Evolutionary conservation across 2,888 invertebrate species (phyloP).

Genomic region (Eretmocerus hayati): DNA sequence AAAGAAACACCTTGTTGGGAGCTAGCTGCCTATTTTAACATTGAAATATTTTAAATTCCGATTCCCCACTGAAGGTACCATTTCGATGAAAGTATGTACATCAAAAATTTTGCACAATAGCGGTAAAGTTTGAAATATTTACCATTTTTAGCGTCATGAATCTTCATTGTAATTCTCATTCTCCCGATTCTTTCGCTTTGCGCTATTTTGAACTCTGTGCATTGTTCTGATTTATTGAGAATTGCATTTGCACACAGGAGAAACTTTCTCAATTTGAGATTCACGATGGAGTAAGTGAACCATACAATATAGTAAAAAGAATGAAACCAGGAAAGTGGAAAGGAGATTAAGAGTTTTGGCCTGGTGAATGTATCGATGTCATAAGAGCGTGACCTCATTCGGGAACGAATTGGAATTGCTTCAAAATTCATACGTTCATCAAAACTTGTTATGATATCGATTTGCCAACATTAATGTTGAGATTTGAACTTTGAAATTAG

Average conservation of each 20-base stretch:
- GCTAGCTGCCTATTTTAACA: no score
- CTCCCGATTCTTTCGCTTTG: not conserved
- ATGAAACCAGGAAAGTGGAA: not conserved
- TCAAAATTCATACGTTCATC: no score
- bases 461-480: no score
- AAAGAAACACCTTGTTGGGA: no score
- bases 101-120: slow-evolving; percentile 21
- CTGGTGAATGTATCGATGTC: slow-evolving; percentile 15
- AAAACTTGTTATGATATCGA: no score
- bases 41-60: no score
- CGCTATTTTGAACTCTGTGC: slow-evolving; percentile 16
- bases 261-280: slow-evolving; percentile 21
- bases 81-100: slow-evolving; percentile 22
- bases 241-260: slow-evolving; percentile 21
- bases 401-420: not conserved
- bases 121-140: slow-evolving; percentile 23
- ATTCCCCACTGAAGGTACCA: no score
- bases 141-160: slow-evolving; percentile 21
- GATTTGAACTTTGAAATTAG: no score
- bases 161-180: slow-evolving; percentile 17
- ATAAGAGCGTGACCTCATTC: slow-evolving; percentile 15
- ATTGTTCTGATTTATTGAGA: slow-evolving; percentile 21
- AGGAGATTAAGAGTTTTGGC: not conserved
- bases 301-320: slow-evolving; percentile 1
- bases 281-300: slow-evolving; percentile 11